These are phyloP conservation scores for Nannoperca australis DNA, from an alignment of 2,797 vertebrate genomes.

Conservation along the genomic window DNA sequence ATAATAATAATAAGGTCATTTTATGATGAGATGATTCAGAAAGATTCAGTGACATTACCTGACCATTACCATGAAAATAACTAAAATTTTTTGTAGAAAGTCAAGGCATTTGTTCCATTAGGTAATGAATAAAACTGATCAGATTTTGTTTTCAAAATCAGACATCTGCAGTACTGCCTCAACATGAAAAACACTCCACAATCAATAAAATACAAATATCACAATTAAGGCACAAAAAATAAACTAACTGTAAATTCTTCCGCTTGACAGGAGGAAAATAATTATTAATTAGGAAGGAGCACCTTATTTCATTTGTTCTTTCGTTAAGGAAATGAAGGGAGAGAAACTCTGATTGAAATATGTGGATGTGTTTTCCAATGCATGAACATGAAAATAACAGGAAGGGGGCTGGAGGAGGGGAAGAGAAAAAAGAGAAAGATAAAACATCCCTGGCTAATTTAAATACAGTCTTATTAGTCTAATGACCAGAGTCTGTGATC, in stretches of 20 bases:
- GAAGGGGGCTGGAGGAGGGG: conserved; percentile 52
- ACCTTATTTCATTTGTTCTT: conserved; percentile 80
- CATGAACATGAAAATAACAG: conserved; percentile 74
- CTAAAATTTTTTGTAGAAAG: background rate
- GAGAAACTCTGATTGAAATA: conserved; percentile 61
- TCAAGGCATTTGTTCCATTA: background rate
- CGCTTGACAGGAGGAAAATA: conserved; percentile 82
- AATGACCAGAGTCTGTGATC: conserved; percentile 97
- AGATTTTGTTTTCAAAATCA: background rate
- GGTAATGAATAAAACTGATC: background rate
- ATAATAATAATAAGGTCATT: no score
- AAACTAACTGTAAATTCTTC: conserved; percentile 65
- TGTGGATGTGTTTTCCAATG: conserved; percentile 65
- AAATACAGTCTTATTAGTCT: conserved; percentile 98
- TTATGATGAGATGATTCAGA: background rate
- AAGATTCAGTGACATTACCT: background rate
- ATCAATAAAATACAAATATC: conserved; percentile 46
- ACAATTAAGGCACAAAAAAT: conserved; percentile 38
- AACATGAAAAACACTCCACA: background rate
- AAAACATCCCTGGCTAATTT: conserved; percentile 88
- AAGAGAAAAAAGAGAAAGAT: conserved; percentile 44
- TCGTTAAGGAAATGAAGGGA: conserved; percentile 70
- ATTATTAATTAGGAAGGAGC: conserved; percentile 82
- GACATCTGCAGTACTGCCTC: background rate
- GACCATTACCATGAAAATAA: background rate